A percentile compares a stretch with the other conserved stretches of the same genome.
Evolutionary conservation across 1,140 invertebrate species (phyloP).

Genomic region (Macrosteles quadrilineatus): DNA sequence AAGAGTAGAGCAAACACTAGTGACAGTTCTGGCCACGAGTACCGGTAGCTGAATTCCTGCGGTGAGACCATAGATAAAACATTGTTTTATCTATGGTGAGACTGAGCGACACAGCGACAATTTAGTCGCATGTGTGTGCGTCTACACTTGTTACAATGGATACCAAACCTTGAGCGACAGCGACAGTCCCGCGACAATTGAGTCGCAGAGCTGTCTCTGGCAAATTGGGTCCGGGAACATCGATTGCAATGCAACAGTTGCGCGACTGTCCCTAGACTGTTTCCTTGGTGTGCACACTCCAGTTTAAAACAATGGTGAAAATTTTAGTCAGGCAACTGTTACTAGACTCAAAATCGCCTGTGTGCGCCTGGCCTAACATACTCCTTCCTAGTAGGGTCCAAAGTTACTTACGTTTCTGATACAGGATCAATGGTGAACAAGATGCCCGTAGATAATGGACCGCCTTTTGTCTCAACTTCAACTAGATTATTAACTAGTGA

Average conservation of each 20-base stretch:
- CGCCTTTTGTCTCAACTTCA: not conserved
- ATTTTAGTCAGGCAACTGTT: not conserved
- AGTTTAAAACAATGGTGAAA: not conserved
- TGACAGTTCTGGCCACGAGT: too few relatives aligned
- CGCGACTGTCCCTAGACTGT: too few relatives aligned
- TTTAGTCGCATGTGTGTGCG: too few relatives aligned
- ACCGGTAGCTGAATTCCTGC: too few relatives aligned
- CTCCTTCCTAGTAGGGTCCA: not conserved
- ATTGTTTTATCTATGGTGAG: too few relatives aligned
- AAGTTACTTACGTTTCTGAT: conserved; percentile 2
- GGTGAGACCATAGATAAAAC: too few relatives aligned
- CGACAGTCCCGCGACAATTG: too few relatives aligned
- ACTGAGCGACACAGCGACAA: too few relatives aligned
- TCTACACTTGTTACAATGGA: not conserved
- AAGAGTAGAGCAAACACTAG: too few relatives aligned
- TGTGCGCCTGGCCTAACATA: not conserved
- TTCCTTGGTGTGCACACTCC: too few relatives aligned
- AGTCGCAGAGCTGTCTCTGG: too few relatives aligned
- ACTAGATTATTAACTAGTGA: conserved; percentile 1
- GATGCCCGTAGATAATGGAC: not conserved
- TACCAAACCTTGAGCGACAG: not conserved
- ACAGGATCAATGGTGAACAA: conserved; percentile 12
- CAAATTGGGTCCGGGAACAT: too few relatives aligned
- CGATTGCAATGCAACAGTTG: not conserved
- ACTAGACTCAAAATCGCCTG: not conserved